Conservation (phyloP, 2,113 vertebrate genomes). For the Mustela lutreola region DNA sequence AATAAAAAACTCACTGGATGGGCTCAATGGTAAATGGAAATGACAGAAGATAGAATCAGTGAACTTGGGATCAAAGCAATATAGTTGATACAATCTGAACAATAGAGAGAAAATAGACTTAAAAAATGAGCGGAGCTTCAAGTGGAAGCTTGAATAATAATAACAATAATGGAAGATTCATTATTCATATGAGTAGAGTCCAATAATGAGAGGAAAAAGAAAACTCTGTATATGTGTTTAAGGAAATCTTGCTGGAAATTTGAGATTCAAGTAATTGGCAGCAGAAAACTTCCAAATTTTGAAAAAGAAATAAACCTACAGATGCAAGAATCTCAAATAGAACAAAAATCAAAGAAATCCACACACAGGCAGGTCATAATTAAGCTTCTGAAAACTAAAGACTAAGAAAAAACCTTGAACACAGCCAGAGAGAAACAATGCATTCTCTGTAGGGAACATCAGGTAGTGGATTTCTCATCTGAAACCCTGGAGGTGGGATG, state of each 20-base stretch:
- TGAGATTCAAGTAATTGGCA: neutral
- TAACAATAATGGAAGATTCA: neutral
- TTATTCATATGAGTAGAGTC: neutral
- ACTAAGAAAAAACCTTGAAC: neutral
- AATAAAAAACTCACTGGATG: neutral
- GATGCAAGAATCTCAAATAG: neutral
- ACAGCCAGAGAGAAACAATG: neutral
- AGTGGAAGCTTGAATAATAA: no score
- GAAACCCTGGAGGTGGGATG: neutral
- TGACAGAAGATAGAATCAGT: neutral
- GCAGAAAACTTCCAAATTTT: neutral
- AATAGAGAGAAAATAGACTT: neutral
- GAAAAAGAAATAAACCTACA: neutral
- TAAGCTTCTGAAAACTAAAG: neutral
- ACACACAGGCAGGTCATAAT: no score
- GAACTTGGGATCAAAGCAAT: neutral
- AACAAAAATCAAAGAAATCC: neutral
- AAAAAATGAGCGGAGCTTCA: neutral
- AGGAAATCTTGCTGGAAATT: neutral
- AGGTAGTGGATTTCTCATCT: neutral
- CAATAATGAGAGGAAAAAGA: neutral
- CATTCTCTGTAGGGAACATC: rapidly evolving
- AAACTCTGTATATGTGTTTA: neutral
- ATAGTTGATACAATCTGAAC: neutral
- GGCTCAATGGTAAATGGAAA: neutral